A percentile compares a stretch with the other conserved stretches of the same genome.
Conservation (phyloP, 2,113 vertebrate genomes). For the Caretta caretta region DNA sequence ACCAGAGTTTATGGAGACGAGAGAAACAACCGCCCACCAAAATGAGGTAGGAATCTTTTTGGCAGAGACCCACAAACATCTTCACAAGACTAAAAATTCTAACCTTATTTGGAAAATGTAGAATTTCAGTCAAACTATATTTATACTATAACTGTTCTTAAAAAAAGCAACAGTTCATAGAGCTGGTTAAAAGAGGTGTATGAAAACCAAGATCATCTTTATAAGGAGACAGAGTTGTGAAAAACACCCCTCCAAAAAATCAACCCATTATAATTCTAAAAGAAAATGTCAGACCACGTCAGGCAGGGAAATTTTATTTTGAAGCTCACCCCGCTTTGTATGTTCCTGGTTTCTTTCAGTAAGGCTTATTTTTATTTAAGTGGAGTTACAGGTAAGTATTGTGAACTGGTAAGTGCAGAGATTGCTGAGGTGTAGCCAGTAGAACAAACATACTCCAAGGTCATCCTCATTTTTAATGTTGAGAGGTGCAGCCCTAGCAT, state of each 20-base stretch:
- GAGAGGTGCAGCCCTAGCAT: neutral
- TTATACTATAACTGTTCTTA: neutral
- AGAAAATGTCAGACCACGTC: neutral
- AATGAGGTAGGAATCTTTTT: constrained; percentile 31
- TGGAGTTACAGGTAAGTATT: neutral
- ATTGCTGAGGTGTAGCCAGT: neutral
- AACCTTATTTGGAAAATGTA: constrained; percentile 26
- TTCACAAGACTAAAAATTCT: constrained; percentile 3
- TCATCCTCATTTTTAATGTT: neutral
- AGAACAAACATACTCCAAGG: neutral
- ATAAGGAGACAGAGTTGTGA: neutral
- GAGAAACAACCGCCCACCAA: neutral
- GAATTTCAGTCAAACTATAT: constrained; percentile 11
- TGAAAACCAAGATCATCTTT: neutral
- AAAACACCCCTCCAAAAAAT: neutral
- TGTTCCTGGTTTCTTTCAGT: neutral
- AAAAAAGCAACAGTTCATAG: neutral
- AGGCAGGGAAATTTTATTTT: neutral
- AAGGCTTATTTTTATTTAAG: neutral
- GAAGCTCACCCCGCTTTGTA: neutral
- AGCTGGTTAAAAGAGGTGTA: neutral
- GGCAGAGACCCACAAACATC: constrained; percentile 30
- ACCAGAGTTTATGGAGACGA: neutral
- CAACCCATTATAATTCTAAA: neutral
- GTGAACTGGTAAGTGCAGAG: neutral